Evolutionary conservation across 2,113 vertebrate species (phyloP).

Genomic region (Notarius lentiginosus): DNA sequence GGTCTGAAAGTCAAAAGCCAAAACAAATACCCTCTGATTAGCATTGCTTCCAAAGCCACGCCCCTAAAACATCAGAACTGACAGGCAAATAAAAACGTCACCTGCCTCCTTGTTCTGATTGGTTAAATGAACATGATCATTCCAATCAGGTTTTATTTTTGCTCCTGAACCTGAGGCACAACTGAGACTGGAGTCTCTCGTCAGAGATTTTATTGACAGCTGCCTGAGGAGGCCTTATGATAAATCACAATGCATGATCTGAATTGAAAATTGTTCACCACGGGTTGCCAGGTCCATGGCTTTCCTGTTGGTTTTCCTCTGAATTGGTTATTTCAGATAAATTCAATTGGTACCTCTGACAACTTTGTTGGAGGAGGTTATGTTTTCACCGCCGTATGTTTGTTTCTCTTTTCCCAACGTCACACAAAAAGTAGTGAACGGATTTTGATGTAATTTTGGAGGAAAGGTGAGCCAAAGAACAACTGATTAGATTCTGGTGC

Average conservation of each 20-base stretch:
- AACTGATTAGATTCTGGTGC: too few species aligned
- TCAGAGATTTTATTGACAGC: slow-evolving; percentile 4
- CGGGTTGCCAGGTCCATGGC: neutral
- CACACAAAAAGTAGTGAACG: too few species aligned
- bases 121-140: neutral
- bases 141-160: neutral
- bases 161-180: neutral
- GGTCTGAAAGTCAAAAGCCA: neutral
- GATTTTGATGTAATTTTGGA: too few species aligned
- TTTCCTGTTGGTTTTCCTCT: neutral
- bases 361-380: too few species aligned
- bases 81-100: neutral
- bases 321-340: neutral
- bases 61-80: neutral
- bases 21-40: neutral
- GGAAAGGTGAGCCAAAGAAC: too few species aligned
- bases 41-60: neutral
- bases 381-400: too few species aligned
- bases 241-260: neutral
- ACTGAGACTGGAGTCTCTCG: neutral
- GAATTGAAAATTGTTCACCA: neutral
- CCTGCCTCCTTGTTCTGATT: neutral
- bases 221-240: neutral
- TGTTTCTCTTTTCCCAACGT: too few species aligned
- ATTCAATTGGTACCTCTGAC: neutral